Percentiles rank a stretch among this genome's conserved stretches.
Evolutionary conservation across 2,113 vertebrate species (phyloP).

Genomic region (Sebastes schlegelii): DNA sequence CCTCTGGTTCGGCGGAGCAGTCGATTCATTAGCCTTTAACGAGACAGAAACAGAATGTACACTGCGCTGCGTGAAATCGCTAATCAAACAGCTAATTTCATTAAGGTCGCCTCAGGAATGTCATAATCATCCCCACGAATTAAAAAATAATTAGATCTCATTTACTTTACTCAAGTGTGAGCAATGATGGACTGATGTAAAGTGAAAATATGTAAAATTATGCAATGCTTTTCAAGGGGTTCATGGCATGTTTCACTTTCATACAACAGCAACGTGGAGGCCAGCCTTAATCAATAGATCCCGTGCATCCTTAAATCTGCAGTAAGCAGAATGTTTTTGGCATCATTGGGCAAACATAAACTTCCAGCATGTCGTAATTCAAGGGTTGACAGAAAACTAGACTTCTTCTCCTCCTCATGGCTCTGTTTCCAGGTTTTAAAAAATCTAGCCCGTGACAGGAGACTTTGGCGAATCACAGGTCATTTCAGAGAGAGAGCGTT

Average conservation of each 20-base stretch:
- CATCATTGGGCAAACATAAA: too few relatives aligned
- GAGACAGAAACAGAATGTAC: conserved; percentile 55
- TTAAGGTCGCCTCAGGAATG: conserved; percentile 65
- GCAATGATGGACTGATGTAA: conserved; percentile 20
- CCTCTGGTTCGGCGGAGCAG: not conserved
- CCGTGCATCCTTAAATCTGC: conserved; percentile 35
- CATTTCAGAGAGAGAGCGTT: too few relatives aligned
- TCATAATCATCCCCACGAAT: conserved; percentile 59
- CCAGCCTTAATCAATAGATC: conserved; percentile 29
- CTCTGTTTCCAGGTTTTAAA: too few relatives aligned
- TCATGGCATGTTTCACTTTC: conserved; percentile 20
- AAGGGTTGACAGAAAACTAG: too few relatives aligned
- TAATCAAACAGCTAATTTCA: conserved; percentile 71
- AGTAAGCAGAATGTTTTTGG: not conserved
- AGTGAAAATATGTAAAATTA: conserved; percentile 10
- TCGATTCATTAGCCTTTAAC: conserved; percentile 49
- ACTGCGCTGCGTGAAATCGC: conserved; percentile 53
- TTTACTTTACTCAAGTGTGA: conserved; percentile 41
- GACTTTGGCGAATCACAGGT: too few relatives aligned
- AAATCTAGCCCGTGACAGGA: too few relatives aligned
- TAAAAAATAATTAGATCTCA: conserved; percentile 56
- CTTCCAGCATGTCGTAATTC: too few relatives aligned
- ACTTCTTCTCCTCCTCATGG: too few relatives aligned
- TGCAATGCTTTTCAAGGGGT: conserved; percentile 22
- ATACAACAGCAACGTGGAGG: conserved; percentile 6